These are phyloP conservation scores for Pristionchus mayeri DNA, from an alignment of 2,888 invertebrate species.

Conservation along the genomic window DNA sequence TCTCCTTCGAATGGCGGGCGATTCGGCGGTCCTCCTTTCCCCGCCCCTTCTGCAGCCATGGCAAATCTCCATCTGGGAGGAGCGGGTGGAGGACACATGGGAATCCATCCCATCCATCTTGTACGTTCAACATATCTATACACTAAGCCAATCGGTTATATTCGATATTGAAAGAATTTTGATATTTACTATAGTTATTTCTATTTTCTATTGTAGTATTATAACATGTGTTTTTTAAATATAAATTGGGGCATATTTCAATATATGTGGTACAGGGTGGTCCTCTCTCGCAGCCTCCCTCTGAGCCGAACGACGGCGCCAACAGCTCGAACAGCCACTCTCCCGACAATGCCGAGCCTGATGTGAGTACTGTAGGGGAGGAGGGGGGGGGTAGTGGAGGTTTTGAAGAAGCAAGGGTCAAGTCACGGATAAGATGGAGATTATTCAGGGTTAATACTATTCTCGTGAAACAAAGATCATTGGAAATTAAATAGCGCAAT, in stretches of 20 bases:
- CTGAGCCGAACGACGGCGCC: conserved; percentile 56
- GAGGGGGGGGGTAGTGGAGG: background rate
- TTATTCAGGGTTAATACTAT: no score
- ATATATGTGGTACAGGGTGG: conserved; percentile 27
- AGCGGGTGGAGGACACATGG: conserved; percentile 1
- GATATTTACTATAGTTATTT: no score
- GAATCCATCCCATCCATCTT: background rate
- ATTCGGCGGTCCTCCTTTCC: background rate
- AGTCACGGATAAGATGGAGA: no score
- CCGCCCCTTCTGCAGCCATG: background rate
- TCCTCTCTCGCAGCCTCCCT: conserved; percentile 57
- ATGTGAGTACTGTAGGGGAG: conserved; percentile 51
- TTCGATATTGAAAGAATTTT: no score
- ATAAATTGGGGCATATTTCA: no score
- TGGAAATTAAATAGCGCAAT: no score
- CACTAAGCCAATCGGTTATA: no score
- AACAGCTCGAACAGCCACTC: conserved; percentile 56
- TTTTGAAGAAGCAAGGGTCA: no score
- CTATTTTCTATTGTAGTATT: no score
- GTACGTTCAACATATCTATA: background rate
- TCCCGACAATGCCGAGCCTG: conserved; percentile 57
- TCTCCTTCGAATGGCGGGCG: background rate
- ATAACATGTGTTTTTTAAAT: background rate
- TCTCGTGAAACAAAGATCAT: no score
- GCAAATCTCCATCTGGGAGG: conserved; percentile 19